Conservation (phyloP, 2,888 invertebrate genomes). For the Biston betularia region DNA sequence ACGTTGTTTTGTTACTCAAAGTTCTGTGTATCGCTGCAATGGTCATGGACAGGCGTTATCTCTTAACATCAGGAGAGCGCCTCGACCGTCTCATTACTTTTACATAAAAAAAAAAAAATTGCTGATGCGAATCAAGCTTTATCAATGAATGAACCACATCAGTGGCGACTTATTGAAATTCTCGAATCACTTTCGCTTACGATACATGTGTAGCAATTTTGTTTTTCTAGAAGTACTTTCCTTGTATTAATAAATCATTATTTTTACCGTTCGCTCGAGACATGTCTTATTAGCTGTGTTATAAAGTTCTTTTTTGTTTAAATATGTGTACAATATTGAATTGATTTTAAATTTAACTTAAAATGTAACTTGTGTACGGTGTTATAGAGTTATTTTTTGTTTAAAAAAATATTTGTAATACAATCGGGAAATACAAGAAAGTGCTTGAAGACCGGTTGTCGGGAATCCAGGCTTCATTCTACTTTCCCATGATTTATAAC, state of each 20-base stretch:
- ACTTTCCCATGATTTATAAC: slow-evolving; percentile 45
- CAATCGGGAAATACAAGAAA: slow-evolving; percentile 35
- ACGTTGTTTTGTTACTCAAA: no score
- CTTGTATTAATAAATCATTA: slow-evolving; percentile 23
- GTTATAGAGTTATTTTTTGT: slow-evolving; percentile 8
- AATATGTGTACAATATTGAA: neutral
- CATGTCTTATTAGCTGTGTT: slow-evolving; percentile 5
- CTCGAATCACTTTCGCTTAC: slow-evolving; percentile 24
- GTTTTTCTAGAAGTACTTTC: slow-evolving; percentile 32
- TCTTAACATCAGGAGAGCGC: no score
- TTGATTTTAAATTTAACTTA: neutral
- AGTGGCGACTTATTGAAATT: slow-evolving; percentile 16
- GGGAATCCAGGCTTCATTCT: slow-evolving; percentile 42
- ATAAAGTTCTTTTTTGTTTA: slow-evolving; percentile 9
- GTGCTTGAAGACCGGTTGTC: slow-evolving; percentile 33
- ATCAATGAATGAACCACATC: slow-evolving; percentile 11
- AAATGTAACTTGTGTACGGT: slow-evolving; percentile 8
- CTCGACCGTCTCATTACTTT: no score
- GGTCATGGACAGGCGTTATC: no score
- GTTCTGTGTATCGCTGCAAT: no score
- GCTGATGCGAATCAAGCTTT: neutral
- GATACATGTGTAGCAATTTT: slow-evolving; percentile 24
- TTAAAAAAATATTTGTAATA: neutral
- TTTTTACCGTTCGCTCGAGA: neutral
- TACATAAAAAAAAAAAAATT: no score